Conservation (phyloP, 2,888 invertebrate genomes). For the Dendrolimus houi region DNA sequence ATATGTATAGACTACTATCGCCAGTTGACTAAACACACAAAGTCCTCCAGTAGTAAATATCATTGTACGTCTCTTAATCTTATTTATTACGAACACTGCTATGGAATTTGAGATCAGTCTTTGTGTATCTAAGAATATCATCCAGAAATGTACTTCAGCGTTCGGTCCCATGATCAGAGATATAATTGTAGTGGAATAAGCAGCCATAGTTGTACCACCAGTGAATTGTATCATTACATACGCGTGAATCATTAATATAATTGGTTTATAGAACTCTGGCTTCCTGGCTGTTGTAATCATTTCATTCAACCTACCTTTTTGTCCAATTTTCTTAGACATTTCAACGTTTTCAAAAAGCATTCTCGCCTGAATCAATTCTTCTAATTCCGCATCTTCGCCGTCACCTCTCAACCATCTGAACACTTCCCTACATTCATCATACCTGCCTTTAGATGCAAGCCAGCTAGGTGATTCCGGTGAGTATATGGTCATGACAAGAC, state of each 20-base stretch:
- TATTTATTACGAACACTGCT: conserved; percentile 77
- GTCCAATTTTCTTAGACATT: conserved; percentile 15
- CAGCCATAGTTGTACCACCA: conserved; percentile 80
- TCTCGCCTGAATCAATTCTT: conserved; percentile 41
- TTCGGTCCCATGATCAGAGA: conserved; percentile 69
- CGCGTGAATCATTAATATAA: conserved; percentile 74
- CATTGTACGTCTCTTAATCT: conserved; percentile 75
- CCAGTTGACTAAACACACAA: conserved; percentile 71
- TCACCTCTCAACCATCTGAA: conserved; percentile 75
- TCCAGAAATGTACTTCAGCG: conserved; percentile 78
- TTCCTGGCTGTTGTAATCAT: conserved; percentile 30
- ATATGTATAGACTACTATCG: conserved; percentile 61
- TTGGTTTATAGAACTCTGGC: conserved; percentile 72
- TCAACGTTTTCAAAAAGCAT: conserved; percentile 29
- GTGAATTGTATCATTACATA: conserved; percentile 79
- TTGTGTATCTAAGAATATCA: conserved; percentile 78
- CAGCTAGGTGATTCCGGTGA: conserved; percentile 79
- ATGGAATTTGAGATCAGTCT: conserved; percentile 75
- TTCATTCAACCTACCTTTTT: conserved; percentile 13
- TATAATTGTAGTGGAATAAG: conserved; percentile 80
- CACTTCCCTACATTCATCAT: conserved; percentile 66
- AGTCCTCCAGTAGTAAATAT: conserved; percentile 75
- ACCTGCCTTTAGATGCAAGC: conserved; percentile 68
- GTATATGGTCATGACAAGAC: conserved; percentile 47
- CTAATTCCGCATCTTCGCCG: conserved; percentile 46